Evolutionary conservation across 2,797 vertebrate species (phyloP).

Genomic region (Orientallactaga sibirica): DNA sequence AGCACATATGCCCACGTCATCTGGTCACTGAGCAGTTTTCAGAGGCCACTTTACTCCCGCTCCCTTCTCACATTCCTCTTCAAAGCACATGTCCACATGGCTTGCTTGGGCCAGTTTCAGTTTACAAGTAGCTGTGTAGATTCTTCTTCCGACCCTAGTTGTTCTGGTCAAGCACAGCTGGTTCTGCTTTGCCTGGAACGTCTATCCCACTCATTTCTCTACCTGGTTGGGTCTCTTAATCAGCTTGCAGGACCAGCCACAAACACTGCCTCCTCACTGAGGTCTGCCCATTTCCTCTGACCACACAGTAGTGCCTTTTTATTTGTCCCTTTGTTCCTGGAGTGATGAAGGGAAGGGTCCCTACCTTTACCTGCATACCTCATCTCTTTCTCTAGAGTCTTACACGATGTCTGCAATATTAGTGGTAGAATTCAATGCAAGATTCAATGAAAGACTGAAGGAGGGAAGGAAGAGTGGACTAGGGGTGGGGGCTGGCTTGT

Average conservation of each 20-base stretch:
- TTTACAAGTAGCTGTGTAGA: background rate
- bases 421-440: background rate
- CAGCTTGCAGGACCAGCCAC: background rate
- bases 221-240: background rate
- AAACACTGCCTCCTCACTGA: background rate
- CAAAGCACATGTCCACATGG: background rate
- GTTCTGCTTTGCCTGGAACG: background rate
- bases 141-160: background rate
- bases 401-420: background rate
- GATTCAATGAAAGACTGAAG: background rate
- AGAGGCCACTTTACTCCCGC: background rate
- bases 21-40: background rate
- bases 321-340: background rate
- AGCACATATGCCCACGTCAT: background rate
- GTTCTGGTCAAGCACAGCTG: background rate
- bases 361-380: background rate
- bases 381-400: background rate
- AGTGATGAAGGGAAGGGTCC: conserved; percentile 11
- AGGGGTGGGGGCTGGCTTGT: background rate
- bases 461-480: background rate
- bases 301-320: background rate
- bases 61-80: background rate
- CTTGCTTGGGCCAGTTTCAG: background rate
- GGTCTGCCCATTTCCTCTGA: background rate
- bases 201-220: background rate